These are phyloP conservation scores for Phataginus tricuspis DNA, from an alignment of 2,797 vertebrate genomes.

Conservation along the genomic window DNA sequence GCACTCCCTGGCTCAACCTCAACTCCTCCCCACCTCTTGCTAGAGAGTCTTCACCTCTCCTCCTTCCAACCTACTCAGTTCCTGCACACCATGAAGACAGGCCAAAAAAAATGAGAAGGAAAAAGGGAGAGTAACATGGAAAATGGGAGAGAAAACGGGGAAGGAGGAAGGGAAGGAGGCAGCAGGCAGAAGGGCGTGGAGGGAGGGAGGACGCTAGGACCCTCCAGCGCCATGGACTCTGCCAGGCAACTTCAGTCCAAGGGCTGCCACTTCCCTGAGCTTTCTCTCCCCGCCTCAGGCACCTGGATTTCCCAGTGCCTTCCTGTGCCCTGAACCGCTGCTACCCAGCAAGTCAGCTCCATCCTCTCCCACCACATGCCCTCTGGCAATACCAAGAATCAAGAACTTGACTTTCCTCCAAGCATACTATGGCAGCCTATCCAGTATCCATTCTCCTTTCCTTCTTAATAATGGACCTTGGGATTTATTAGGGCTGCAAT, in stretches of 20 bases:
- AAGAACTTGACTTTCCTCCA: conserved; percentile 63
- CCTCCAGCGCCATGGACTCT: rapidly evolving
- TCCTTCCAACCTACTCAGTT: neutral
- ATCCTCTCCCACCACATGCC: neutral
- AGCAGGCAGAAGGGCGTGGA: neutral
- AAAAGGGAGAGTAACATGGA: neutral
- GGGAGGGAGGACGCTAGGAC: neutral
- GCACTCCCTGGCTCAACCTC: neutral
- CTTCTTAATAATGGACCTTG: conserved; percentile 17
- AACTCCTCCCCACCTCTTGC: rapidly evolving
- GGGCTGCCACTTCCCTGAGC: rapidly evolving
- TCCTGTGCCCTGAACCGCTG: neutral
- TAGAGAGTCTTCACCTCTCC: neutral
- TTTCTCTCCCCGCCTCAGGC: neutral
- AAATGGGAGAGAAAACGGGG: neutral
- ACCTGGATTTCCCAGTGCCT: rapidly evolving
- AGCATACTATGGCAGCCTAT: neutral
- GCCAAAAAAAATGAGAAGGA: neutral
- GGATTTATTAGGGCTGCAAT: neutral
- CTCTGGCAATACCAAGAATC: conserved; percentile 42
- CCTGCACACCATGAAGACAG: neutral
- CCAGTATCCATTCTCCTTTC: neutral
- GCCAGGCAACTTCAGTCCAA: neutral
- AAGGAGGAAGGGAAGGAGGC: too few species aligned
- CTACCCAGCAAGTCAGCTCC: neutral